These are phyloP conservation scores for Passer domesticus DNA, from an alignment of 2,113 vertebrate genomes.

Conservation along the genomic window DNA sequence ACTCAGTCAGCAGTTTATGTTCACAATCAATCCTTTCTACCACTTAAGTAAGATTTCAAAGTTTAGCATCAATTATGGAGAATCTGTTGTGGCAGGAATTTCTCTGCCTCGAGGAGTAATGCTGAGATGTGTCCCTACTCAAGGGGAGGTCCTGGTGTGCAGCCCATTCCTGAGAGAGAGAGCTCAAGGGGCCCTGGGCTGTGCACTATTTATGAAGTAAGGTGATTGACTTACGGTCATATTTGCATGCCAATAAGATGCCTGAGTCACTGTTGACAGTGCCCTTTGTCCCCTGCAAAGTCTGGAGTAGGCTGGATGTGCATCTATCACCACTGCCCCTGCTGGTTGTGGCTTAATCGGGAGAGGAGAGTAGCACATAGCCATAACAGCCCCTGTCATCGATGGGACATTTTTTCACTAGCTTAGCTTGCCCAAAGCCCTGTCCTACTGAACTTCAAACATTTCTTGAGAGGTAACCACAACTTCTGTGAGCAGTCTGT, in stretches of 20 bases:
- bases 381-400: rapidly evolving
- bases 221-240: not conserved
- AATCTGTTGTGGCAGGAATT: not conserved
- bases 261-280: not conserved
- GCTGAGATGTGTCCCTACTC: not conserved
- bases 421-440: not conserved
- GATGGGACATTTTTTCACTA: not conserved
- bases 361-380: not conserved
- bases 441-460: not conserved
- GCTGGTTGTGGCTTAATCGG: not conserved
- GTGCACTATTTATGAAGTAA: not conserved
- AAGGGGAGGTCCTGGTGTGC: not conserved
- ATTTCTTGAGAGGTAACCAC: not conserved
- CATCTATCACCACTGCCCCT: not conserved
- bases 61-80: not conserved
- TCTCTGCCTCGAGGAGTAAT: rapidly evolving
- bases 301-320: not conserved
- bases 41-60: not conserved
- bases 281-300: not conserved
- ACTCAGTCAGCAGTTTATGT: not conserved
- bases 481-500: not conserved
- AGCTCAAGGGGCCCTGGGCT: not conserved
- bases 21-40: not conserved
- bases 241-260: not conserved
- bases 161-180: not conserved